Conservation (phyloP, 1,140 invertebrate genomes). For the Lethocerus indicus region DNA sequence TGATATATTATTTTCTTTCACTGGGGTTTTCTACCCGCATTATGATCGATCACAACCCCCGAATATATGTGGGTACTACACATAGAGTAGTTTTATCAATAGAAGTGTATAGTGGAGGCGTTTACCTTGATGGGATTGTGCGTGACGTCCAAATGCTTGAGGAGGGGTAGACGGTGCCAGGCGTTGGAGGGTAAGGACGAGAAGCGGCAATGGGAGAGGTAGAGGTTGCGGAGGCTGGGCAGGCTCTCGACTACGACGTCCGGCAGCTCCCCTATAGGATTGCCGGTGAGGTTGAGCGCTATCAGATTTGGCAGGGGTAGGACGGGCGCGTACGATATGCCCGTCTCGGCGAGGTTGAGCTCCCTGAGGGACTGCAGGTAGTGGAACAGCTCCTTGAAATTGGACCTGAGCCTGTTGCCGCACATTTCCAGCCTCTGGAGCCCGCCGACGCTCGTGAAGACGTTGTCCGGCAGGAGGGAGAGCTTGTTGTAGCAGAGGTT, state of each 20-base stretch:
- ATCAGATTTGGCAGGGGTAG: constrained; percentile 52
- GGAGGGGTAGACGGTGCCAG: constrained; percentile 33
- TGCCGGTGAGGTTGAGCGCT: constrained; percentile 55
- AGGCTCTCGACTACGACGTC: constrained; percentile 43
- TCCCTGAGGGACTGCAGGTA: constrained; percentile 62
- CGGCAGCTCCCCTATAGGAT: constrained; percentile 42
- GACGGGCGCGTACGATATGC: constrained; percentile 50
- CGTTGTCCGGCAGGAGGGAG: constrained; percentile 71
- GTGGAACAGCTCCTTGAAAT: constrained; percentile 79
- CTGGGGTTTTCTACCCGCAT: constrained; percentile 18
- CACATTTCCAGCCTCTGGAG: constrained; percentile 63
- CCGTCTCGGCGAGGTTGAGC: constrained; percentile 54
- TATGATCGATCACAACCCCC: constrained; percentile 19
- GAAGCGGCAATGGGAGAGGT: constrained; percentile 47
- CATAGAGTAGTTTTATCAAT: no score
- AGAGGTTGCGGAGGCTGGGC: constrained; percentile 38
- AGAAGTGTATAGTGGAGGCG: no score
- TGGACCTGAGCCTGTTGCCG: constrained; percentile 61
- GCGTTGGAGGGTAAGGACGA: constrained; percentile 40
- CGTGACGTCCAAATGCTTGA: constrained; percentile 42
- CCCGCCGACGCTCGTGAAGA: constrained; percentile 63
- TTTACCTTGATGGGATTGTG: constrained; percentile 42
- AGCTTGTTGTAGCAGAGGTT: constrained; percentile 66
- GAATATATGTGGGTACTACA: no score
- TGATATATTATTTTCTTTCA: no score